Evolutionary conservation across 2,797 vertebrate species (phyloP), one percentile per base, ranked within the genome.

Genomic region (Propithecus deckenii): DNA sequence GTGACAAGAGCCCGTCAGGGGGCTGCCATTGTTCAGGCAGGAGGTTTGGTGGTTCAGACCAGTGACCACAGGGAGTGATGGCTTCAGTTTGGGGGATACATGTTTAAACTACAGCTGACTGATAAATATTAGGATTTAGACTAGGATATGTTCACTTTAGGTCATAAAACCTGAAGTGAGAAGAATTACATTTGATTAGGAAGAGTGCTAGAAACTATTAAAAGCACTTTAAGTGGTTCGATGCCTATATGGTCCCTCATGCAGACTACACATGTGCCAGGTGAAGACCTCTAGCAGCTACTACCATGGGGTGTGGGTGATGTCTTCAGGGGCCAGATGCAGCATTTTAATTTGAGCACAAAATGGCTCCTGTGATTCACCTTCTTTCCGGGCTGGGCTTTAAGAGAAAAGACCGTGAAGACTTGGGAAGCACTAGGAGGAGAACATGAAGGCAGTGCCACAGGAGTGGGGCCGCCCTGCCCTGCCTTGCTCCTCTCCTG

Each of bases 241-340:
- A 50, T 71, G n/a, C 20, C 20, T 10, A 0, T 14, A 2, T 32
- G 8, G 43, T 30, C 43, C 50, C 67, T 28, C 46, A 61, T 12
- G 10, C 4, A 72, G 57, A 38, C 10, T 0, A 18, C 2, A 2
- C 11, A 4, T 0, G 2, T 69, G n/a, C 30, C 50, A 9, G 0
- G 0, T 15, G 38, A n/a, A 59, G 55, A 25, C 38, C 4, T 38
- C 15, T 18, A n/a, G 18, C 12, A 48, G 52, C 35, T 32, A 4
- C 25, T 14, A 0, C n/a, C 28, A 14, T 28, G 38, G 15, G 12
- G 9, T 41, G 32, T 50, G 57, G 86, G 81, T 76, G 32, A 6
- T 1, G 1, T 41, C 22, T 61, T 67, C 23, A 20, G 22, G 38
- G 50, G 30, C 38, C 35, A 52, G 59, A 28, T 9, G 35, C 1